Base-by-base conservation (phyloP, 2,797 vertebrate genomes). In the Numenius phaeopus region DNA sequence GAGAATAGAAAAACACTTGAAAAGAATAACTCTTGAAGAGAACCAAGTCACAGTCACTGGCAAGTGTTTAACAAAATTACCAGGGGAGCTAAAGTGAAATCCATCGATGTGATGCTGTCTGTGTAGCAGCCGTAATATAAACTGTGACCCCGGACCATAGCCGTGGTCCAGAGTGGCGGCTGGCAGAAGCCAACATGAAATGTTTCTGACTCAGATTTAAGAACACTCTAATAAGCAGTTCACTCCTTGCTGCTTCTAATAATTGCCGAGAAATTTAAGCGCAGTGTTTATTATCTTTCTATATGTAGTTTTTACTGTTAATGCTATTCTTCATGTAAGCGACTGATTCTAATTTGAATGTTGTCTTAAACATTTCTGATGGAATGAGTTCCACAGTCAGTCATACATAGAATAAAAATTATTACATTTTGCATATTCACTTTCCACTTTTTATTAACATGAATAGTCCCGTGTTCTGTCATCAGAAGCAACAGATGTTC, bases 21-120 rank as follows among this genome's bases (percentile, higher is more conserved):
- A 67, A 85, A 80, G 81, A 85, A 49, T 80, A 90, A 90, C 78
- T 89, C 91, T 87, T 46, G 67, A 88, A 37, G 32, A 83, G 83
- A 90, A 90, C 83, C 52, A 67, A 96, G 88, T 67, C 91, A 72
- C 71, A 95, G 66, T 39, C 78, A 64, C 81, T 16, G 75, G 71
- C 40, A 75, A 95, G 75, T 11, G 78, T 92, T 94, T 89, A 87
- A 92, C 64, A 85, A 89, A 97, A 89, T 92, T 93, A 70, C 44
- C 52, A 47, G 40, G 87, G 83, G 71, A 83, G 86, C 47, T 90
- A 14, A 87, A 64, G 32, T 11, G 77, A 77, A 88, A 93, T 73
- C 64, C 62, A 71, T 66, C 0, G 5, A 73, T 47, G 81, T 65
- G 65, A 61, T 44, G 59, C 82, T 75, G 55, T 34, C 66, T 61